Conservation (phyloP, 2,888 invertebrate genomes). For the Eulithis prunata region DNA sequence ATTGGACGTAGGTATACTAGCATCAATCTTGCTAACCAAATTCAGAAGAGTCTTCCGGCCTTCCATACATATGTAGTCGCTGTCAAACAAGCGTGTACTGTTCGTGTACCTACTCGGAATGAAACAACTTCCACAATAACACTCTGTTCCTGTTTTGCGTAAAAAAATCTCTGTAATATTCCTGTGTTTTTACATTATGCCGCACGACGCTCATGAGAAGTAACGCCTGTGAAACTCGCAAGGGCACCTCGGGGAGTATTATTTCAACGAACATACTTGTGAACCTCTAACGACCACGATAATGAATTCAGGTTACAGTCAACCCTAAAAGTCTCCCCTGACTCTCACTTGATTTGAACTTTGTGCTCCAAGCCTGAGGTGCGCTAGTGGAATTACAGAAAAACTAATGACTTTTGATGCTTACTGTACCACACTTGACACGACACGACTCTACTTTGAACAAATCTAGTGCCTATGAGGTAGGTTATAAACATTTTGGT, state of each 20-base stretch:
- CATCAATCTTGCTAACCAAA: too few relatives aligned
- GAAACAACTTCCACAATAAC: neutral
- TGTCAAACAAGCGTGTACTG: too few relatives aligned
- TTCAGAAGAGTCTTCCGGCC: too few relatives aligned
- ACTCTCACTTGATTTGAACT: constrained; percentile 21
- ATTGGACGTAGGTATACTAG: too few relatives aligned
- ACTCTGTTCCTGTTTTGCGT: constrained; percentile 2
- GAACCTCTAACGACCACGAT: constrained; percentile 34
- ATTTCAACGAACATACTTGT: constrained; percentile 31
- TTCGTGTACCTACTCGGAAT: too few relatives aligned
- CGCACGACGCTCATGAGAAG: constrained; percentile 22
- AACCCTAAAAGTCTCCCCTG: constrained; percentile 22
- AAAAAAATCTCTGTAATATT: constrained; percentile 19
- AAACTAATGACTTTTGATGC: constrained; percentile 15
- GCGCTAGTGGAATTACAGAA: neutral
- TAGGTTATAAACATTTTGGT: neutral
- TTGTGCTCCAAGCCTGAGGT: constrained; percentile 4
- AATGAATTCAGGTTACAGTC: constrained; percentile 36
- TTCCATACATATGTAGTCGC: too few relatives aligned
- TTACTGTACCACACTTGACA: constrained; percentile 15
- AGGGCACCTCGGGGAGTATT: constrained; percentile 34
- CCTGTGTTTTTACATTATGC: constrained; percentile 13
- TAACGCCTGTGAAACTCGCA: constrained; percentile 29
- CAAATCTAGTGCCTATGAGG: neutral
- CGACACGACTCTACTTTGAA: constrained; percentile 12